Evolutionary conservation across 2,797 vertebrate genomes (phyloP), one percentile per base, ranked within the genome.

Genomic region (Sandelia bainsii): DNA sequence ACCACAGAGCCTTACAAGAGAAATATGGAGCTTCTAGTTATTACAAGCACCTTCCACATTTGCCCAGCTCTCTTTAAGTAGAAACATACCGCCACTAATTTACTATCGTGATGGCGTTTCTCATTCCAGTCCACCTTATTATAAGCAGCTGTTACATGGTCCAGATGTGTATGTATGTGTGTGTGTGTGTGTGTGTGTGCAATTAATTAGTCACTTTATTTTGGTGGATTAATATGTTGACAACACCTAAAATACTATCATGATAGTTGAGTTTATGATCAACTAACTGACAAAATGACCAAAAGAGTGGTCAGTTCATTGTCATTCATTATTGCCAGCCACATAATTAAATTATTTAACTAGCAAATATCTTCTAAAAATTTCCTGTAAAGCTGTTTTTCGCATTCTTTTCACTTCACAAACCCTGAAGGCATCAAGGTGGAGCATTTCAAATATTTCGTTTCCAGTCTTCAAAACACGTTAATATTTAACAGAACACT

Each of bases 51-150:
- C 75, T 74, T 89, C 74, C 81, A 88, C 87, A 87, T 83, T 69
- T 81, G 81, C 69, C 48, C 51, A 16, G 59, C 27, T 42, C 65
- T 74, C 81, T 89, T 77, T 69, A 75, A 87, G 78, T 65, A 84
- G 72, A 85, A 88, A 88, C 76, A 88, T 51, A 42, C 70, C 83
- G 77, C 86, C 72, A 80, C 51, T 83, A 81, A 91, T 91, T 91
- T 84, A 78, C 79, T 73, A 62, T 66, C 72, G 76, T 78, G 62
- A 75, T 69, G 74, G 45, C 52, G 70, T 77, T 86, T 60, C 51
- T 69, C 62, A 53, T 60, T 57, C 75, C 68, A 79, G 72, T 77
- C 63, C 67, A 44, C 40, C 69, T 71, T 80, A 83, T 82, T 84
- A 77, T 8, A 75, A 56, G 29, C 72, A 54, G 39, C 40, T 5